These are phyloP conservation scores for Lepilemur septentrionalis DNA, from an alignment of 2,797 vertebrate genomes.

Conservation along the genomic window DNA sequence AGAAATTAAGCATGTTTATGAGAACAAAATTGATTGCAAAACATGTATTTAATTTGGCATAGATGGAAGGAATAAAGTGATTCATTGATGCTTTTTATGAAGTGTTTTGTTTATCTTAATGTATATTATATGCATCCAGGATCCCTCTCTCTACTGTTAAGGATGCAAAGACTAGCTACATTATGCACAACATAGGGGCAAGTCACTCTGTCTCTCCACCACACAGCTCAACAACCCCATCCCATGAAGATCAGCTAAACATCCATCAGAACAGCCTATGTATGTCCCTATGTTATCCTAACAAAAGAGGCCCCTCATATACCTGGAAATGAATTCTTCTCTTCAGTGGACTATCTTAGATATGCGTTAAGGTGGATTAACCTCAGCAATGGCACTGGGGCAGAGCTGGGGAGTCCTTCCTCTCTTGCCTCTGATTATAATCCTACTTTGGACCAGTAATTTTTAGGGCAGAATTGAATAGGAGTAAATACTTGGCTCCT, in stretches of 20 bases:
- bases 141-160: neutral
- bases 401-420: neutral
- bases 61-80: conserved; percentile 61
- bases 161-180: neutral
- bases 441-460: neutral
- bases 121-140: conserved; percentile 9
- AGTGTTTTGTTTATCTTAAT: conserved; percentile 74
- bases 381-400: neutral
- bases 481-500: neutral
- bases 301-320: neutral
- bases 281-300: neutral
- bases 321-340: neutral
- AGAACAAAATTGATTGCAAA: conserved; percentile 66
- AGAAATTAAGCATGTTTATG: conserved; percentile 66
- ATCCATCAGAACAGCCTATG: neutral
- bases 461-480: neutral
- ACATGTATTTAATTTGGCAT: conserved; percentile 61
- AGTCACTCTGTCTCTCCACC: neutral
- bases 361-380: neutral
- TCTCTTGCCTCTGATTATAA: neutral
- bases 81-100: conserved; percentile 72
- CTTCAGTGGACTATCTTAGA: neutral
- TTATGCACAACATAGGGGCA: neutral
- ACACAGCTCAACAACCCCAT: neutral
- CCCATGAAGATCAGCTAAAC: neutral